Evolutionary conservation across 1,140 invertebrate genomes (phyloP).

Genomic region (Neuroterus valhalla): DNA sequence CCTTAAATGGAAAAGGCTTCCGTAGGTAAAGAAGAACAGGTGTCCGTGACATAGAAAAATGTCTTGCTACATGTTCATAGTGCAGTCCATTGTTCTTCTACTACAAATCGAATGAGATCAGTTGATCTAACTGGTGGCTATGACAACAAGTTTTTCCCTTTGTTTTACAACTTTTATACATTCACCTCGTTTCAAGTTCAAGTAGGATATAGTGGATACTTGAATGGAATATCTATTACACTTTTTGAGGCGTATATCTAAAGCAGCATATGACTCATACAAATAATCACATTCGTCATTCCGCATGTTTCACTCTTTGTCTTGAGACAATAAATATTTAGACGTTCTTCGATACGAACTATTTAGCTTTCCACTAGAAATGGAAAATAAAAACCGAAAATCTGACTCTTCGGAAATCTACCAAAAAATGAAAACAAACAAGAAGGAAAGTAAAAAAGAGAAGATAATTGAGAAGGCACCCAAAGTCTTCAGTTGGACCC

Average conservation of each 20-base stretch:
- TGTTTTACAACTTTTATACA: conserved; percentile 1
- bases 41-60: conserved; percentile 25
- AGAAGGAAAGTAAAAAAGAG: too few species aligned
- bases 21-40: not conserved
- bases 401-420: too few species aligned
- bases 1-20: conserved; percentile 12
- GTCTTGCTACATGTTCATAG: not conserved
- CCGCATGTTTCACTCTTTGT: not conserved
- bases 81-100: not conserved
- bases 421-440: too few species aligned
- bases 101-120: not conserved
- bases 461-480: too few species aligned
- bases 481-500: too few species aligned
- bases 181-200: not conserved
- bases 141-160: not conserved
- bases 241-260: not conserved
- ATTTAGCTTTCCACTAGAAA: too few species aligned
- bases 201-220: not conserved
- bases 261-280: conserved; percentile 1
- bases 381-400: too few species aligned
- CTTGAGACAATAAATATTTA: not conserved
- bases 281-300: conserved; percentile 19
- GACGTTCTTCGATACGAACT: too few species aligned
- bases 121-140: not conserved
- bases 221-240: not conserved